A percentile compares a stretch with the other conserved stretches of the same genome.
These are phyloP conservation scores for Noctua pronuba DNA, from an alignment of 2,888 invertebrate species.

Conservation along the genomic window DNA sequence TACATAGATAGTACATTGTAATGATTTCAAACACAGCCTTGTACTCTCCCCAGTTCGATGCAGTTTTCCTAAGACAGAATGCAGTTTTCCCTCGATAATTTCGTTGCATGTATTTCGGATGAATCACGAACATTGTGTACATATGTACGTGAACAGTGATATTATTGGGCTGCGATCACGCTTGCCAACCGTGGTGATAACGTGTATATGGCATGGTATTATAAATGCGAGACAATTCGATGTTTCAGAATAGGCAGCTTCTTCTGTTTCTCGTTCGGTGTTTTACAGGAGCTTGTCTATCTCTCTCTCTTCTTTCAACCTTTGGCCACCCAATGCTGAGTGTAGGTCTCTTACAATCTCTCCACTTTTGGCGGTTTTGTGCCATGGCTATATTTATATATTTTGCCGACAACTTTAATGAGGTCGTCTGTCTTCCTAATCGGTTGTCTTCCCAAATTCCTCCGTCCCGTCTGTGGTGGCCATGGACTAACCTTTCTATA, in stretches of 20 bases:
- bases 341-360: too few species aligned
- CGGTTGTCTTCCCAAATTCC: too few species aligned
- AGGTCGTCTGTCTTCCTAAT: too few species aligned
- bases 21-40: too few species aligned
- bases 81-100: constrained; percentile 35
- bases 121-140: constrained; percentile 38
- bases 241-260: not conserved
- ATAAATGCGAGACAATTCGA: not conserved
- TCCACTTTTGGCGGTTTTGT: too few species aligned
- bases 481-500: too few species aligned
- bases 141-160: constrained; percentile 12
- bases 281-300: not conserved
- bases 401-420: too few species aligned
- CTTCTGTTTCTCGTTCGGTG: not conserved
- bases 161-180: constrained; percentile 32
- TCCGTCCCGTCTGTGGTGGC: too few species aligned
- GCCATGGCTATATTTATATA: too few species aligned
- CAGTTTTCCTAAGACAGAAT: constrained; percentile 8
- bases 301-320: too few species aligned
- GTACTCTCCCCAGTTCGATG: not conserved
- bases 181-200: constrained; percentile 43
- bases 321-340: too few species aligned
- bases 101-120: constrained; percentile 10
- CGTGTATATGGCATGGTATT: constrained; percentile 28
- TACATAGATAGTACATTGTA: too few species aligned